Conservation (phyloP, 2,113 vertebrate genomes). For the Hystrix brachyura region DNA sequence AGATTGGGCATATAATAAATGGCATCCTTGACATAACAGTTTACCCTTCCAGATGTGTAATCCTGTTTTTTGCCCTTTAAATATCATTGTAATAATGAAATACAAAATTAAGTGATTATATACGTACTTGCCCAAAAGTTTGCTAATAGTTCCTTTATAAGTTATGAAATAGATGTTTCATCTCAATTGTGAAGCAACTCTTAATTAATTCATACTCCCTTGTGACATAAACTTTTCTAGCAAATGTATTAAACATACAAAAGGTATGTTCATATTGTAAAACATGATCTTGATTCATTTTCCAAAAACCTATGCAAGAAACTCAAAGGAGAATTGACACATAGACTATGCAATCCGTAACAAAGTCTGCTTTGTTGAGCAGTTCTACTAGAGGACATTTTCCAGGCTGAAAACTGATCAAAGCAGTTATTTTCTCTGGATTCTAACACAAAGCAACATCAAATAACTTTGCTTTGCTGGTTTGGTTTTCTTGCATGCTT, state of each 20-base stretch:
- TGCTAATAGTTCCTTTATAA: background rate
- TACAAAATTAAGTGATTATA: background rate
- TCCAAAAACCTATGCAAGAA: background rate
- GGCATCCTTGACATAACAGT: background rate
- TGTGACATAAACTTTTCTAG: background rate
- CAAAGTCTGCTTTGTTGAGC: constrained; percentile 69
- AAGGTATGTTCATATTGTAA: background rate
- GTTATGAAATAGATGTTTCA: background rate
- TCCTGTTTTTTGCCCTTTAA: background rate
- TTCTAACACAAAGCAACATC: constrained; percentile 70
- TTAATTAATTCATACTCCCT: background rate
- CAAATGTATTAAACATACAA: background rate
- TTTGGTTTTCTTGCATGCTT: constrained; percentile 56
- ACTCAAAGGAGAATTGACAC: constrained; percentile 46
- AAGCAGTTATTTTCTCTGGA: constrained; percentile 67
- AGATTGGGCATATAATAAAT: background rate
- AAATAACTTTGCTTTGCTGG: constrained; percentile 69
- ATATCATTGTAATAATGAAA: background rate
- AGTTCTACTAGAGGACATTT: constrained; percentile 73
- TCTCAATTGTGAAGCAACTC: background rate
- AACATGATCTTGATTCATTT: constrained; percentile 12
- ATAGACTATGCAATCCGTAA: constrained; percentile 28
- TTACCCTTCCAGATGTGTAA: background rate
- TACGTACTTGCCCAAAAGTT: background rate
- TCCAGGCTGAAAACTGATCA: constrained; percentile 75